Evolutionary conservation across 2,113 vertebrate species (phyloP).

Genomic region (Sinocyclocheilus grahami): DNA sequence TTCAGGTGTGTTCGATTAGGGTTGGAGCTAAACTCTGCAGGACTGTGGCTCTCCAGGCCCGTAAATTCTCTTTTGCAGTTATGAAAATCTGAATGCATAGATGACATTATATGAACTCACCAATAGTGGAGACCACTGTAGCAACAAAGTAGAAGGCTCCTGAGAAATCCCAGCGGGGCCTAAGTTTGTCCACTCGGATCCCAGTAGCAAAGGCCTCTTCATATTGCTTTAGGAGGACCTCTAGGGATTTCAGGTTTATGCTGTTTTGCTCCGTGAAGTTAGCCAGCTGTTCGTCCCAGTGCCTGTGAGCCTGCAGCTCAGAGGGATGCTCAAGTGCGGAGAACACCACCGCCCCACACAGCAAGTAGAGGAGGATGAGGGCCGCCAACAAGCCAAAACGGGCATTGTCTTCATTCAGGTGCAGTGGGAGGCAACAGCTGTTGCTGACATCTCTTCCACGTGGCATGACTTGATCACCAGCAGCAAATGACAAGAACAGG

Average conservation of each 20-base stretch:
- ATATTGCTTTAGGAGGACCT: conserved; percentile 74
- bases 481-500: conserved; percentile 51
- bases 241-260: conserved; percentile 68
- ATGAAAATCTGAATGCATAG: background rate
- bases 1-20: no score
- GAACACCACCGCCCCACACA: conserved; percentile 79
- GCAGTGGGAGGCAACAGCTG: conserved; percentile 69
- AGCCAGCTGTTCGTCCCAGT: conserved; percentile 74
- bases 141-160: conserved; percentile 81
- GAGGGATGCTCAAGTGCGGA: conserved; percentile 77
- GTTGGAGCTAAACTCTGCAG: no score
- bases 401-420: conserved; percentile 79
- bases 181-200: conserved; percentile 72
- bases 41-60: no score
- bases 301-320: conserved; percentile 69
- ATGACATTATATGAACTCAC: conserved; percentile 58
- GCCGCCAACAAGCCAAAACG: conserved; percentile 78
- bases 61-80: background rate
- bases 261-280: conserved; percentile 73
- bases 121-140: conserved; percentile 80
- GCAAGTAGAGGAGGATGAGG: conserved; percentile 77
- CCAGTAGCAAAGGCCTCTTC: conserved; percentile 76
- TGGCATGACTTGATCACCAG: conserved; percentile 71
- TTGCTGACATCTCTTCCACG: conserved; percentile 65
- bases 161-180: conserved; percentile 80